Base-by-base conservation (phyloP, 2,113 vertebrate genomes). In the Corythornis cristatus region DNA sequence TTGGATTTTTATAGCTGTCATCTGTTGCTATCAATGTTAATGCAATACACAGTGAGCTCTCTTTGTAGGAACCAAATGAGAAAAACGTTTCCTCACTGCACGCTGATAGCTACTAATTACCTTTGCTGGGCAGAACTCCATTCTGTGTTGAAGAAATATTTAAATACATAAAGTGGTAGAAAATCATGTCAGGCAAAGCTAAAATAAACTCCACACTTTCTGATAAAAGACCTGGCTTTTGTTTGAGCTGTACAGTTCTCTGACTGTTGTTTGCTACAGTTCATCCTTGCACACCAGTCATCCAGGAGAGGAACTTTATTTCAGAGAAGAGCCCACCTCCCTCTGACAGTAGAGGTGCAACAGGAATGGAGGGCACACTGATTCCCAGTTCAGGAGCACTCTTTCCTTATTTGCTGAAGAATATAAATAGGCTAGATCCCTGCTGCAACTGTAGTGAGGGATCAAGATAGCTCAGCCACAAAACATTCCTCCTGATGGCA, bases 101-200 rank as follows among this genome's bases (percentile, higher is more conserved):
- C 96, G 95, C 95, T 96, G 96, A 97, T 97, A 97, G 96, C 96
- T 96, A 95, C 95, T 98, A 97, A 97, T 98, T 98, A 95, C 87
- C 89, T 92, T 96, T 94, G 65, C 93, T 94, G 86, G 77, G 88
- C 89, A 95, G 89, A 96, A 95, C 92, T 96, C 91, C 84, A 84
- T 96, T 97, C 93, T 95, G 97, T 97, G 86, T 93, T 93, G 79
- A 93, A 96, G 90, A 95, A 96, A 62, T 94, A 81, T 93, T 95
- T 84, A 89, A 95, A 96, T 96, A 89, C 67, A 93, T 90, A 95
- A 95, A 94, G 87, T 94, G 92, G 57, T 92, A 97, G 87, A 97
- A 96, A 94, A 96, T 83, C 31, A 65, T 76, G 51, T 86, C 90
- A 92, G 61, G 51, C 78, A 83, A 95, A 97, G 87, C 43, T 15